Base-by-base conservation (phyloP, 2,888 invertebrate species). In the Tenthredo mesomela region DNA sequence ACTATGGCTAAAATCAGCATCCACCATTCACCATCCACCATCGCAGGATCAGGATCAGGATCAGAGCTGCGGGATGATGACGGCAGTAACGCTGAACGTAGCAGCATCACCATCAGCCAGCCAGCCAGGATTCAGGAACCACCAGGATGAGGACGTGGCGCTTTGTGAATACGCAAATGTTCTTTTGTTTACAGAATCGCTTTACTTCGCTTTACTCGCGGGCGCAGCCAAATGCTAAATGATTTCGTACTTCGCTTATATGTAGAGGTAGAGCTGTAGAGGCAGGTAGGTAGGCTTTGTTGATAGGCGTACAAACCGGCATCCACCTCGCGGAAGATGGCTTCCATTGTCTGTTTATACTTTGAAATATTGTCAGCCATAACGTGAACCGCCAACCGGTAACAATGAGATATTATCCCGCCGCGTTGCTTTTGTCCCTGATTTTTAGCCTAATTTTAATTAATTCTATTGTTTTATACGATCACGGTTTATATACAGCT, bases 341-440 rank as follows among this genome's bases (percentile, higher is more conserved):
- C 90, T 89, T 84, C 89, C 89, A 89, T 90, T 90, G 90, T 89
- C 89, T 88, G 88, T 87, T 89, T 89, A 89, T 88, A 92, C 91
- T 92, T 92, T 92, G 92, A 92, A 92, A 92, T 92, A 92, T 92
- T 91, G 91, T 91, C 88, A 84, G 85, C 87, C 89, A 90, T 91
- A 90, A 91, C 91, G 85, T 3, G 54, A 25, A 67, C 67, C 67
- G 84, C 67, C 80, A 25, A 67, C 67, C 67, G 61, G 85, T 84
- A 87, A 86, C 73, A 73, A 73, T 73, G 73, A 43, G 73, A 73
- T 73, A 73, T 73, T 73, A 73, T 40, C 25, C 21, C 25, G 47
- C 21, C 43, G 73, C 73, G 15, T 15, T 29, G 40, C 40, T 40
- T 73, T 40, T 40, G 73, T 40, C 73, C 40, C 43, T 73, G 87